phyloP scores from a whole-genome alignment of 2,797 vertebrate genomes.

The Oceanodroma leucorhoa region DNA sequence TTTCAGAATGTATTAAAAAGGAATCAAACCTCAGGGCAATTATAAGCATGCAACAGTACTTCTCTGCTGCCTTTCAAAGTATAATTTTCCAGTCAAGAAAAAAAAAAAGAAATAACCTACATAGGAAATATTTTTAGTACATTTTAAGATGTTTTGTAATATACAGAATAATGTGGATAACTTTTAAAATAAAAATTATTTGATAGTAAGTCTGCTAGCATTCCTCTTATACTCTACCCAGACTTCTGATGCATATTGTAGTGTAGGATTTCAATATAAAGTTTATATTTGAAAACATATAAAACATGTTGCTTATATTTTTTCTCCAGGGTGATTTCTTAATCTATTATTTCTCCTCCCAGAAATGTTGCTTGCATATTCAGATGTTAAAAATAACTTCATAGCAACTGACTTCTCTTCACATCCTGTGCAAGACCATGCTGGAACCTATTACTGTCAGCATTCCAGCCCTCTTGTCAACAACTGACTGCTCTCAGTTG shows the following conservation, averaged over 20 bases:
- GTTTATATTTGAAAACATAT: not conserved
- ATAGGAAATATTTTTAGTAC: not conserved
- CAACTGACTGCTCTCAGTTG: not conserved
- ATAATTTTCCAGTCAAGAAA: not conserved
- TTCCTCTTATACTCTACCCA: not conserved
- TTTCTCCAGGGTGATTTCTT: not conserved
- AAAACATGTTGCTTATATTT: not conserved
- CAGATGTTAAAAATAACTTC: constrained; percentile 14
- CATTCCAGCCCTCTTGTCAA: not conserved
- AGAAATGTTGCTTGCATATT: not conserved
- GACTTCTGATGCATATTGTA: not conserved
- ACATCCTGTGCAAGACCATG: not conserved
- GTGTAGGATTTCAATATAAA: not conserved
- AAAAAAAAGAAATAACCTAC: not conserved
- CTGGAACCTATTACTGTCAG: not conserved
- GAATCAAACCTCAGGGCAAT: constrained; percentile 12
- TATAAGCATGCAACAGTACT: not conserved
- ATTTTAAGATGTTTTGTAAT: not conserved
- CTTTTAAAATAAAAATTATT: not conserved
- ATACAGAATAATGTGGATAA: not conserved
- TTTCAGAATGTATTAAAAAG: constrained; percentile 17
- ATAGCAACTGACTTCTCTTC: not conserved
- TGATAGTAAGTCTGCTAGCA: not conserved
- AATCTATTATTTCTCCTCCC: not conserved
- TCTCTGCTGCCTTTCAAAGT: not conserved